Evolutionary conservation across 1,140 invertebrate genomes (phyloP).

Genomic region (Mycetomoellerius zeteki): DNA sequence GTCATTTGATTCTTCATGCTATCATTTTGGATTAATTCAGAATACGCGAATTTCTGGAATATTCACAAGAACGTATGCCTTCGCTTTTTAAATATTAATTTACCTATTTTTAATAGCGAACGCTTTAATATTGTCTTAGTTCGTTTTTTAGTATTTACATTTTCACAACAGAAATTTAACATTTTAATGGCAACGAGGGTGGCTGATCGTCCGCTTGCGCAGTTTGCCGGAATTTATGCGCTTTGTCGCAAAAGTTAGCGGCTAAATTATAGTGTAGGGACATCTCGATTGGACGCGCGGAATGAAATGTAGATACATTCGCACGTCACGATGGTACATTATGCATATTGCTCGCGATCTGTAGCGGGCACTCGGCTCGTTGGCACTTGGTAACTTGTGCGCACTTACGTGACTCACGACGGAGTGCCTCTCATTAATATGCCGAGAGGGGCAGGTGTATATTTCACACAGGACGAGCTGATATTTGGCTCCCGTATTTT

Average conservation of each 20-base stretch:
- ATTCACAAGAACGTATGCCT: neutral
- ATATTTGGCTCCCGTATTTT: slow-evolving; percentile 52
- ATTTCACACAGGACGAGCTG: slow-evolving; percentile 53
- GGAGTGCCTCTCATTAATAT: slow-evolving; percentile 61
- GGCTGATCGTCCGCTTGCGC: slow-evolving; percentile 15
- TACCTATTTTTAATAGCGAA: neutral
- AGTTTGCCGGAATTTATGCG: slow-evolving; percentile 42
- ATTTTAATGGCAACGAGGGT: neutral
- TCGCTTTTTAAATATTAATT: neutral
- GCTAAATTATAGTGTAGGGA: slow-evolving; percentile 55
- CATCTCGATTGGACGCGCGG: slow-evolving; percentile 48
- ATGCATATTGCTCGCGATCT: slow-evolving; percentile 63
- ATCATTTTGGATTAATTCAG: neutral
- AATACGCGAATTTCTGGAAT: neutral
- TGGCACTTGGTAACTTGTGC: slow-evolving; percentile 61
- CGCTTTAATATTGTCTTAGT: neutral
- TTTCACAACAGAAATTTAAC: neutral
- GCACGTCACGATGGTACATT: slow-evolving; percentile 57
- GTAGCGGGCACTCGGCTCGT: slow-evolving; percentile 58
- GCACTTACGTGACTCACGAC: slow-evolving; percentile 60
- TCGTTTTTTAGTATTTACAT: neutral
- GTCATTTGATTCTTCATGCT: neutral
- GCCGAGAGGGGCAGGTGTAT: slow-evolving; percentile 55
- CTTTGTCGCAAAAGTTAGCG: slow-evolving; percentile 53
- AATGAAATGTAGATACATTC: slow-evolving; percentile 66